Base-by-base conservation (phyloP, 2,888 invertebrate species). In the Andrena hattorfiana region DNA sequence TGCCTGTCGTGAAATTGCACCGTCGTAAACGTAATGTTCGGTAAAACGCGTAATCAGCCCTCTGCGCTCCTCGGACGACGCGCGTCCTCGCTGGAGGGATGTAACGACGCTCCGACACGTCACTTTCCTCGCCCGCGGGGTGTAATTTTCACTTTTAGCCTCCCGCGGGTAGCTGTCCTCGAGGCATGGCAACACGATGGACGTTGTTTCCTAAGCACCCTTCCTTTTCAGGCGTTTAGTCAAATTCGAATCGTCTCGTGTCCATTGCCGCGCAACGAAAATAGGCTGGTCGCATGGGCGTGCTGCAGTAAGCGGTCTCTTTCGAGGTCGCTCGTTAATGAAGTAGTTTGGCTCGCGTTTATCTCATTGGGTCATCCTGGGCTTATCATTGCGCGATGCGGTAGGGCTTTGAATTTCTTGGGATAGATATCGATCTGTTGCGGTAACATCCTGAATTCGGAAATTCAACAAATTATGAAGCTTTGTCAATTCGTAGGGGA, bases 31-130 rank as follows among this genome's bases (percentile, higher is more conserved):
- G 88, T 88, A 89, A 90, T 89, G 88, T 86, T 89, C 87, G 85
- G 78, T 87, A 87, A 90, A 90, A 87, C 86, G 85, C 88, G 84
- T 90, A 90, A 91, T 91, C 91, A 90, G 79, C 77, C 83, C 77
- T 68, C 73, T 63, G 54, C 71, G 49, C 73, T 56, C 67, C 56
- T 23, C 23, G 23, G 83, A 26, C 32, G 66, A 51, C n/a, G 54
- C 56, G 56, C 56, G 84, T 69, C 74, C 60, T 66, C 69, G 77
- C 30, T 26, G 1, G 73, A 48, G 67, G 69, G 81, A 75, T 54
- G 35, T 70, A 74, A 78, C 78, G 85, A 59, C 54, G 56, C 60
- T 23, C 42, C 60, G 59, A 70, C 75, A 86, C 72, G 80, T 66
- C 63, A 77, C 62, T 74, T 60, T 72, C 63, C 48, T 49, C 60